Evolutionary conservation across 2,888 invertebrate genomes (phyloP), one percentile per base, ranked within the genome.

Genomic region (Dicyrtomina minuta): DNA sequence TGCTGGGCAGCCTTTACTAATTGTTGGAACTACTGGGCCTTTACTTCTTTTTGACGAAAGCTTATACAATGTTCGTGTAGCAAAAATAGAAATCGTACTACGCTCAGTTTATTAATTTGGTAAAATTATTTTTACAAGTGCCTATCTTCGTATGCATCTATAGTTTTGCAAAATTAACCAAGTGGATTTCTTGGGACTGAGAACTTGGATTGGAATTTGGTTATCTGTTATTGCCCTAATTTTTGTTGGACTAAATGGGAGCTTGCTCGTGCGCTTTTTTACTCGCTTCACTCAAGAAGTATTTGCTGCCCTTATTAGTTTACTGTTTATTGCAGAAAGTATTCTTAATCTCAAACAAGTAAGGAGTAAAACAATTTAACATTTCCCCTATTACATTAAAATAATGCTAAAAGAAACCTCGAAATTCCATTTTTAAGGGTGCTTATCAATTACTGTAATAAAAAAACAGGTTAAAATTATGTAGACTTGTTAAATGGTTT

Each of bases 251-350:
- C 87, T 93, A 64, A 97, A 98, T 82, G 95, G 95, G 64, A 94
- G 95, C 79, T 91, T 93, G 10, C 88, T 97, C 68, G 93, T 98
- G 6, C 91, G 93, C 75, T 87, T 91, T 79, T 91, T 96, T 77
- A 92, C 93, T 2, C 87, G 97, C 68, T 99, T 98, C 83, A 96
- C 96, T 0, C 96, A 98, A 82, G 98, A 99, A 82, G 95, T 98
- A 66, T 98, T 98, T 83, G 93, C 97, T 6, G 91, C 94, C 15
- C 86, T 99, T 70, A 98, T 99, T 79, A 96, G 96, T 0, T 84
- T 96, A 77, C 90, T 99, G 78, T 99, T 97, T 83, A 95, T 99
- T 78, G 90, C 91, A 75, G 96, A 96, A 82, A 92, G 93, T 58
- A 85, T 93, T 74, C 88, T 89, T 80, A 93, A 92, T 81, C 84